Percentiles rank a stretch among this genome's conserved stretches.
These are phyloP conservation scores for Vanessa atalanta DNA, from an alignment of 1,140 invertebrate genomes.

Conservation along the genomic window DNA sequence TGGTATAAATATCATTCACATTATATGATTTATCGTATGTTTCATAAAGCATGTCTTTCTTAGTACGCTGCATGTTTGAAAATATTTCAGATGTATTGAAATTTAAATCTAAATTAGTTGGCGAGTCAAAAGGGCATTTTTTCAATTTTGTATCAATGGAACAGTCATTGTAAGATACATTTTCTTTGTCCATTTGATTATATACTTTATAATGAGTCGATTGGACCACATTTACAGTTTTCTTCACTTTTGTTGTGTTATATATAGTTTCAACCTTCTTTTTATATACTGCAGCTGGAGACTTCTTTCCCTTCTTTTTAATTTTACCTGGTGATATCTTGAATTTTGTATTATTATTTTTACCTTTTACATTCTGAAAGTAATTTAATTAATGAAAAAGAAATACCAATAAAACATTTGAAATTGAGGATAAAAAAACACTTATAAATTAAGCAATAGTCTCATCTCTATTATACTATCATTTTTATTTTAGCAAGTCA, in stretches of 20 bases:
- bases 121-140: conserved; percentile 70
- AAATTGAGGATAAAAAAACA: not conserved
- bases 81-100: conserved; percentile 72
- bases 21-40: conserved; percentile 63
- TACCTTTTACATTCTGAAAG: conserved; percentile 64
- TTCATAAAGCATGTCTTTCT: conserved; percentile 50
- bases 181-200: conserved; percentile 55
- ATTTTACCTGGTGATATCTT: conserved; percentile 72
- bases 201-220: conserved; percentile 55
- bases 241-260: conserved; percentile 57
- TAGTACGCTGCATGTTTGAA: conserved; percentile 51
- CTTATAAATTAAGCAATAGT: too few species aligned
- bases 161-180: conserved; percentile 48
- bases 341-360: conserved; percentile 53
- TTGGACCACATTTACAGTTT: conserved; percentile 53
- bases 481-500: too few species aligned
- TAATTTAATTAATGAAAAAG: not conserved
- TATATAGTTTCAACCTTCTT: conserved; percentile 62
- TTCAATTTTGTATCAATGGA: conserved; percentile 44
- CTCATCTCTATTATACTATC: too few species aligned
- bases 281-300: conserved; percentile 63
- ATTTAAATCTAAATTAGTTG: conserved; percentile 55
- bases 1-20: conserved; percentile 37
- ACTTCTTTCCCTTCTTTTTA: conserved; percentile 68
- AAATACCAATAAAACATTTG: not conserved